These are phyloP conservation scores for Tenualosa ilisha DNA, from an alignment of 2,797 vertebrate species.

Conservation along the genomic window DNA sequence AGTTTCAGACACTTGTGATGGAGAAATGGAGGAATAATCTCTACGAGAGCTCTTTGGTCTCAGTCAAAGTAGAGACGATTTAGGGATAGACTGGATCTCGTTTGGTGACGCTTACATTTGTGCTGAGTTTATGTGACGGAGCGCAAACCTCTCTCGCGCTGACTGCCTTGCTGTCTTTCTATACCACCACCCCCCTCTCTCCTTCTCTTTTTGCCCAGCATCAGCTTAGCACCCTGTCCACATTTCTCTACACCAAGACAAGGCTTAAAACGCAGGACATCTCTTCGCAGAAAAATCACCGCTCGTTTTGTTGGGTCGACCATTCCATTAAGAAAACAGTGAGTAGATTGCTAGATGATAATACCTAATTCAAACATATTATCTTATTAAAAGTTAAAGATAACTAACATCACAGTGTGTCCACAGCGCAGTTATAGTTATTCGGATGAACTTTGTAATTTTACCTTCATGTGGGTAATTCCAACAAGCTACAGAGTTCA, in stretches of 20 bases:
- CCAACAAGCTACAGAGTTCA: neutral
- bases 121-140: slow-evolving; percentile 68
- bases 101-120: slow-evolving; percentile 57
- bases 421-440: neutral
- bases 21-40: neutral
- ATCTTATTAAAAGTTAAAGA: neutral
- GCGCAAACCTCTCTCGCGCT: slow-evolving; percentile 53
- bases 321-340: slow-evolving; percentile 9
- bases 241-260: slow-evolving; percentile 21
- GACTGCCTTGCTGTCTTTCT: neutral
- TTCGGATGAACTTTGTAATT: neutral
- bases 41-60: neutral
- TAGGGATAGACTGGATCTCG: neutral
- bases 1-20: neutral
- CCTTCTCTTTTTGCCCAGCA: slow-evolving; percentile 50
- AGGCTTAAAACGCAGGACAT: slow-evolving; percentile 33
- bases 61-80: neutral
- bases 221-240: slow-evolving; percentile 38
- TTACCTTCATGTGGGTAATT: neutral
- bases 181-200: no score
- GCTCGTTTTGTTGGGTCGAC: neutral
- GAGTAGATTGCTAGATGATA: slow-evolving; percentile 1
- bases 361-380: slow-evolving; percentile 25
- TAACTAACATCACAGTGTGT: neutral
- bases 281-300: neutral